A percentile compares a stretch with the other conserved stretches of the same genome.
Conservation (phyloP, 2,888 invertebrate genomes). For the Antheraea yamamai region DNA sequence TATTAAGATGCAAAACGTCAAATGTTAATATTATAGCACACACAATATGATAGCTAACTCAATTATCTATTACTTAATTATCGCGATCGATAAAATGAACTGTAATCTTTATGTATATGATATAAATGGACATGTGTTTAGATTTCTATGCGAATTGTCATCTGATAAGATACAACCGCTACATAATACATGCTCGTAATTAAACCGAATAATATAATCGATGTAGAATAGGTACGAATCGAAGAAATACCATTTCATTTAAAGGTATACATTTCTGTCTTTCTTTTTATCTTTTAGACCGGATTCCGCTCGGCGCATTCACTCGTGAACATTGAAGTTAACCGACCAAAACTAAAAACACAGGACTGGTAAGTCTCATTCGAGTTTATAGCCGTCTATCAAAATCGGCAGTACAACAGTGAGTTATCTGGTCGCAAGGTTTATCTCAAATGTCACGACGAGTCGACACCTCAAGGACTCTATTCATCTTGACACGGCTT, state of each 20-base stretch:
- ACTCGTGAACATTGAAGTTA: conserved; percentile 31
- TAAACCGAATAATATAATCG: conserved; percentile 1
- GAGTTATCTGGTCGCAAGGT: conserved; percentile 49
- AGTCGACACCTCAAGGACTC: conserved; percentile 57
- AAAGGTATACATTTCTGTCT: neutral
- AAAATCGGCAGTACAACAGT: conserved; percentile 23
- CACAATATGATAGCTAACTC: neutral
- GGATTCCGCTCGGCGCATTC: conserved; percentile 28
- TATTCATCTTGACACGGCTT: conserved; percentile 43
- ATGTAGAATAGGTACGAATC: neutral
- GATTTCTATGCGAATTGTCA: conserved; percentile 18
- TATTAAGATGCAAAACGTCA: neutral
- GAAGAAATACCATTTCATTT: neutral
- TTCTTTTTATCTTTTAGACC: conserved; percentile 17
- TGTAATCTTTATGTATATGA: neutral
- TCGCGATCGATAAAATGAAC: conserved; percentile 11
- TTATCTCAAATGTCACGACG: conserved; percentile 55
- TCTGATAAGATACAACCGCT: conserved; percentile 16
- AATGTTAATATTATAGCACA: neutral
- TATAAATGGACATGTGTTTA: conserved; percentile 7
- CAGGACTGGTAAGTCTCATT: neutral
- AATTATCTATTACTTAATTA: conserved; percentile 5
- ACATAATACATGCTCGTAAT: conserved; percentile 15
- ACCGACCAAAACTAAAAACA: conserved; percentile 27
- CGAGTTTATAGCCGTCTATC: conserved; percentile 14